Conservation (phyloP, 2,113 vertebrate genomes). For the human region DNA sequence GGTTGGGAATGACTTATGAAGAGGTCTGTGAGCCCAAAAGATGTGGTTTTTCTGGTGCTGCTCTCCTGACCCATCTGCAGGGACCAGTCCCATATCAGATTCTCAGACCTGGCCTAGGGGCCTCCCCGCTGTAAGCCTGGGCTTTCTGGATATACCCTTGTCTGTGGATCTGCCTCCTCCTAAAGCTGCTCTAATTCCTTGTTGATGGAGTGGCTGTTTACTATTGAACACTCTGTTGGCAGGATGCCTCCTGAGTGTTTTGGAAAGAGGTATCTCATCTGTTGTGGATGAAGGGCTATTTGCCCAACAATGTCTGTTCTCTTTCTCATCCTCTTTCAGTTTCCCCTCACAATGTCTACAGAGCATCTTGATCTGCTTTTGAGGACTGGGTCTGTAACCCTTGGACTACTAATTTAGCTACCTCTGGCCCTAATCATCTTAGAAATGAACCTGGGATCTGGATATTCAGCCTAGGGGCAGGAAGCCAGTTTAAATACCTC, state of each 20-base stretch:
- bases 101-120: neutral
- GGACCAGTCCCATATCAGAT: neutral
- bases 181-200: constrained; percentile 8
- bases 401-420: neutral
- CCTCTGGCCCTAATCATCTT: neutral
- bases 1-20: neutral
- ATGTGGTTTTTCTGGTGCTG: neutral
- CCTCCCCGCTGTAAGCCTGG: neutral
- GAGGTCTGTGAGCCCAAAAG: neutral
- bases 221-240: neutral
- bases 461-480: constrained; percentile 29
- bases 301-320: neutral
- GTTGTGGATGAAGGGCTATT: neutral
- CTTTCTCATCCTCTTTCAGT: neutral
- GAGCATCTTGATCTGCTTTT: neutral
- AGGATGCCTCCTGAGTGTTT: neutral
- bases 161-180: neutral
- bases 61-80: neutral
- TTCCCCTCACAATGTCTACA: neutral
- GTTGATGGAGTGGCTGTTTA: neutral
- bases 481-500: constrained; percentile 50
- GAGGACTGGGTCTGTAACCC: neutral
- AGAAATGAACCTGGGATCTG: constrained; percentile 54
- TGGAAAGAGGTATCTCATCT: neutral
- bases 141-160: neutral